Evolutionary conservation across 2,888 invertebrate species (phyloP).

Genomic region (Apotomis capreana): DNA sequence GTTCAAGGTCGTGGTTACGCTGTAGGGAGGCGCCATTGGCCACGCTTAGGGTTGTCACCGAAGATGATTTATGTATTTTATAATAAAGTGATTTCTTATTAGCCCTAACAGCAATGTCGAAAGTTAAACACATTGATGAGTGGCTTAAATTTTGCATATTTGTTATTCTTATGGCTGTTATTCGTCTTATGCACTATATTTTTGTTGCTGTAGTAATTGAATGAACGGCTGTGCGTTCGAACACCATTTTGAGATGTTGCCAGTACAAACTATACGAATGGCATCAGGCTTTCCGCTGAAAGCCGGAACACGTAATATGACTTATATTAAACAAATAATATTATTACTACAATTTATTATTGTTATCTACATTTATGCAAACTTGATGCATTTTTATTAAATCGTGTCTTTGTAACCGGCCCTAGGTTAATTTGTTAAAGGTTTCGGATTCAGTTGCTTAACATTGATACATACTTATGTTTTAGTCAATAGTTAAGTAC

Average conservation of each 20-base stretch:
- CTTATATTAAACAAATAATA: conserved; percentile 14
- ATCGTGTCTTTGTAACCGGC: conserved; percentile 23
- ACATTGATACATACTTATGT: conserved; percentile 40
- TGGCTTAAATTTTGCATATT: background rate
- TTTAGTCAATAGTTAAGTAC: conserved; percentile 51
- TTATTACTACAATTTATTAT: conserved; percentile 41
- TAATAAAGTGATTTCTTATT: no score
- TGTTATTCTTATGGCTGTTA: conserved; percentile 17
- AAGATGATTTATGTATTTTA: no score
- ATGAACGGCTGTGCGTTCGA: conserved; percentile 10
- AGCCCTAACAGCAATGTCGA: background rate
- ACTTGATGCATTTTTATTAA: conserved; percentile 36
- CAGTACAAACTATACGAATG: conserved; percentile 48
- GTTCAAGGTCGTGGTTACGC: background rate
- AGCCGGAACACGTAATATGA: conserved; percentile 10
- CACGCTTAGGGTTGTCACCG: conserved; percentile 2
- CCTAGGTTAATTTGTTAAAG: conserved; percentile 35
- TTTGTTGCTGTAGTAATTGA: conserved; percentile 23
- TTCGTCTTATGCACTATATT: conserved; percentile 18
- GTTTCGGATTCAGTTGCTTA: conserved; percentile 43
- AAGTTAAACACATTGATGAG: background rate
- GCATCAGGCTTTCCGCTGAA: conserved; percentile 11
- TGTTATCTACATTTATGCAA: conserved; percentile 40
- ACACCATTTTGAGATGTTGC: conserved; percentile 44
- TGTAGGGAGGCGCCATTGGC: background rate